Evolutionary conservation across 2,113 vertebrate species (phyloP), one percentile per base, ranked within the genome.

Genomic region (Amia ocellicauda): DNA sequence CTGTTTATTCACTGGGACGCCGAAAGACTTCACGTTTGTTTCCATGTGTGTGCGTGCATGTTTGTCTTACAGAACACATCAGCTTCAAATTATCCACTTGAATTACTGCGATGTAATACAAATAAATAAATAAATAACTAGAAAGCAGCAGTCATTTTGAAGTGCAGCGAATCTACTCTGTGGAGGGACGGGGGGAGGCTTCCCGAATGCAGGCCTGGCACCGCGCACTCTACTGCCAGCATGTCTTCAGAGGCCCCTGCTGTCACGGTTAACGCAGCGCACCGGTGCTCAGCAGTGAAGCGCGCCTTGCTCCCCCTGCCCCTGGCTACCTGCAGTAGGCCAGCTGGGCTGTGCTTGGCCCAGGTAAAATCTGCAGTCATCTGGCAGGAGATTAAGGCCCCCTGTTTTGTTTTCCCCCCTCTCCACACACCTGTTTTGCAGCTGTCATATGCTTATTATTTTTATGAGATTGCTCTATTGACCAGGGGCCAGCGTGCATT

Each of bases 371-470:
- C 53, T 17, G n/a, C 53, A 10, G 53, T 65, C 73, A 71, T 71
- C 73, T 28, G 45, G 73, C 61, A 74, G 77, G 78, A 77, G 62
- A 59, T 71, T 62, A 68, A 73, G 74, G 78, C 82, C 76, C 74
- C 23, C 16, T 58, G 19, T 55, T 31, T 7, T n/a, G 22, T 42
- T 78, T 69, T 76, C 64, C 69, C 74, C n/a, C 29, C 9, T 56
- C 53, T 56, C 17, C 53, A 10, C 53, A n/a, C n/a, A n/a, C n/a
- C n/a, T n/a, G 19, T 56, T 31, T 24, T 56, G 26, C 17, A n/a
- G 26, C 53, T 23, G 16, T 56, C 53, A 4, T 26, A 31, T 7
- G 53, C 27, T 56, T n/a, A 8, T 56, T 56, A 56, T 56, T 56
- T 56, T 56, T 56, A 56, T 20, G 53, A 19, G 53, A 28, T 29